Conservation (phyloP, 2,888 invertebrate species). For the Hirtodrosophila cameraria region DNA sequence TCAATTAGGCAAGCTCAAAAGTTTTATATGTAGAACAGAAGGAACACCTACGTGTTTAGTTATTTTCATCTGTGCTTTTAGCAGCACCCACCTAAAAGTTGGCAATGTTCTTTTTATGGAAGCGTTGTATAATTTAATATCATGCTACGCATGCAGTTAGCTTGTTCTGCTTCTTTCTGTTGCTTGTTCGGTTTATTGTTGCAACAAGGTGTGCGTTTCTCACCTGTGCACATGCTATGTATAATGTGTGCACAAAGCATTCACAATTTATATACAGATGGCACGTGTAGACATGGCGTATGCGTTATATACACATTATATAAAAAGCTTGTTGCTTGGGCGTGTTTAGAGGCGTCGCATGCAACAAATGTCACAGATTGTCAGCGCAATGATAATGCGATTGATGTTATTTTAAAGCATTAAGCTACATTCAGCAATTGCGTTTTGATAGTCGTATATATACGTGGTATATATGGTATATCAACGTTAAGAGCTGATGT, state of each 20-base stretch:
- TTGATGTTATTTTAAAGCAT: constrained; percentile 7
- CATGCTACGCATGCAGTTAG: constrained; percentile 13
- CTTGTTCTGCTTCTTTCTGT: constrained; percentile 17
- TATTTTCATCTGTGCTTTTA: constrained; percentile 21
- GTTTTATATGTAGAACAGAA: background rate
- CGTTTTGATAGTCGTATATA: background rate
- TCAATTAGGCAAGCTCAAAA: background rate
- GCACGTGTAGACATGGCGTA: constrained; percentile 9
- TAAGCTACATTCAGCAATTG: constrained; percentile 7
- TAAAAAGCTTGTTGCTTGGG: background rate
- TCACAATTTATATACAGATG: background rate
- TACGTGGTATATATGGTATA: background rate
- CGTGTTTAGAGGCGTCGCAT: background rate
- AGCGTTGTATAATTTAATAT: constrained; percentile 47
- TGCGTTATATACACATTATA: constrained; percentile 22
- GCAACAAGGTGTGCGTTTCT: constrained; percentile 37
- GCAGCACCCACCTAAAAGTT: constrained; percentile 28
- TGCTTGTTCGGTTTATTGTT: constrained; percentile 41
- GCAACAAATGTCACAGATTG: constrained; percentile 49
- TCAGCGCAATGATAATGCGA: constrained; percentile 24
- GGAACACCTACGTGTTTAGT: constrained; percentile 15
- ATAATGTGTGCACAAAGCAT: background rate
- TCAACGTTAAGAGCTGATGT: background rate
- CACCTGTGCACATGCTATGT: constrained; percentile 5
- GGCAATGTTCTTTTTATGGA: constrained; percentile 32